Percentiles rank a stretch among this genome's conserved stretches.
Conservation (phyloP, 1,140 invertebrate species). For the Neodiprion lecontei region DNA sequence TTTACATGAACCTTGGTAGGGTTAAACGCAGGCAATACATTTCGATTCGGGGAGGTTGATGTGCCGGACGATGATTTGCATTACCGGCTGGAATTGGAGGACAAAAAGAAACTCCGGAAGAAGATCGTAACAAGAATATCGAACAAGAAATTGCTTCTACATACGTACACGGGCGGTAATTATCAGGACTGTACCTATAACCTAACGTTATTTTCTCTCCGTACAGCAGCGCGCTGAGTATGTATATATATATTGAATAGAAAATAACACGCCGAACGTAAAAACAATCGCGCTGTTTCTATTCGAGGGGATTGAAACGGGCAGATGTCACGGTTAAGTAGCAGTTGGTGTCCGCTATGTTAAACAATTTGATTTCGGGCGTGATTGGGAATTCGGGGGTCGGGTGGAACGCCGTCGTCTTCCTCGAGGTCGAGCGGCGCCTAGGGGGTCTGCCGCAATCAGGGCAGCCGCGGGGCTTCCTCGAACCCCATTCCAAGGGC, state of each 20-base stretch:
- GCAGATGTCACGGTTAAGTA: constrained; percentile 42
- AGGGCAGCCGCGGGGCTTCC: constrained; percentile 41
- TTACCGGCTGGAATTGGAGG: no score
- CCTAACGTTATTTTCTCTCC: neutral
- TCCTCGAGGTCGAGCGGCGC: constrained; percentile 29
- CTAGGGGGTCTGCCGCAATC: constrained; percentile 51
- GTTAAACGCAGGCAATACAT: no score
- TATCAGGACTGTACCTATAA: constrained; percentile 15
- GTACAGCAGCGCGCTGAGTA: neutral
- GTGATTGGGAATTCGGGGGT: constrained; percentile 17
- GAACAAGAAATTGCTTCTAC: no score
- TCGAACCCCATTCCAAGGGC: constrained; percentile 14
- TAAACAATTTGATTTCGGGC: constrained; percentile 55
- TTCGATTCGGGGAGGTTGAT: no score
- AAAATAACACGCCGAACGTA: no score
- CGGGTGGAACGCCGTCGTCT: constrained; percentile 12
- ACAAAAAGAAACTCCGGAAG: no score
- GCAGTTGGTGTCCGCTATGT: constrained; percentile 57
- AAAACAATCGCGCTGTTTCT: no score
- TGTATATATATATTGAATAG: no score
- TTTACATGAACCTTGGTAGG: no score
- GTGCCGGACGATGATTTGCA: no score
- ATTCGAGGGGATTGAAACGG: neutral
- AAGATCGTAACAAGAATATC: no score
- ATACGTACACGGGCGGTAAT: constrained; percentile 8